Base-by-base conservation (phyloP, 37 sponge, comb jelly and placozoan genomes). In the Hexactinellida sp. region DNA sequence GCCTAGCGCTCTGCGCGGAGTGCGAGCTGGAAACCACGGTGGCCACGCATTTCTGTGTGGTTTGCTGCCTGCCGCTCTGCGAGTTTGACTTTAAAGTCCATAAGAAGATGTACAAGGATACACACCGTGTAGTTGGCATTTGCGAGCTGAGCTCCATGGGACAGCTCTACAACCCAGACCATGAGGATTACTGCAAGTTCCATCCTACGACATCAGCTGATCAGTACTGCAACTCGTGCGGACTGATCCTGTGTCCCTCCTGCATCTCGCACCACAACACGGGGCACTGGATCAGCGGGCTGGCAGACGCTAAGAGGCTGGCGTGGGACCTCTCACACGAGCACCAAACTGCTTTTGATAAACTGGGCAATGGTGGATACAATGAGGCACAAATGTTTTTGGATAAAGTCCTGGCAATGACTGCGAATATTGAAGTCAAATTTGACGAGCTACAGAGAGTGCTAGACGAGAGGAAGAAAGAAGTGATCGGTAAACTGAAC, bases 401-500 rank as follows among this genome's bases (percentile, higher is more conserved):
- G 3, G 76, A 63, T 7, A 63, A 63, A 63, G 76, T 63, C 3
- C 3, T n/a, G 34, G 13, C 28, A n/a, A 63, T 63, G 76, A 10
- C 5, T n/a, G 76, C 76, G 34, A 3, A 63, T 63, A 1, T 63
- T n/a, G 76, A 63, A 63, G 30, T 32, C 1, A 10, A 63, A n/a
- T 63, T 63, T n/a, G 76, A 63, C 13, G 76, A 63, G 3, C 3
- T 63, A 23, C 21, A 63, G 34, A 10, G 34, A 28, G 76, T 63
- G 25, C 76, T 63, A n/a, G 76, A 63, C 76, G 76, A 63, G 32
- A 63, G 76, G 34, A 63, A 63, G 30, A n/a, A 23, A 63, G 76
- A 63, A 63, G 76, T 63, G 3, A 63, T 63, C 32, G 76, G 34
- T 25, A 63, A 63, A n/a, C 76, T 63, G 76, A 23, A 63, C 76